Evolutionary conservation across 2,113 vertebrate genomes (phyloP), one percentile per base, ranked within the genome.

Genomic region (Campylomormyrus tamandua): DNA sequence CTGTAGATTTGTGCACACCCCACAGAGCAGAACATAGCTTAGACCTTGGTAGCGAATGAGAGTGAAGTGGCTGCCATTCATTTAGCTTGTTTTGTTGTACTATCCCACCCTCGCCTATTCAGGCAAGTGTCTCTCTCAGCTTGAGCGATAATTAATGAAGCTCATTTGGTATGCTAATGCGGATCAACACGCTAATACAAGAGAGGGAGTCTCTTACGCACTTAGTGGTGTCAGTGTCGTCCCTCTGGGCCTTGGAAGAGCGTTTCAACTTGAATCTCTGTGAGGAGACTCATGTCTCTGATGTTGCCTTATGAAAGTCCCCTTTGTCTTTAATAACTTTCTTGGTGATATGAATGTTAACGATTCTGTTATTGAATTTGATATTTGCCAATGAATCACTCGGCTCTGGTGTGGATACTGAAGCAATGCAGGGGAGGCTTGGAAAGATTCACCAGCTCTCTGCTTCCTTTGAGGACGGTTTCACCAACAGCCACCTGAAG

Each of bases 361-460:
- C 93, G 92, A 92, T 93, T 93, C 91, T 91, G 93, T 94, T 94
- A 95, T 95, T 94, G 93, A 95, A 95, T 95, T 94, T 92, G 94
- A 95, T 95, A 94, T 95, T 94, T 95, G 93, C 92, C 94, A 93
- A 94, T 95, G 95, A 95, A 94, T 94, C 93, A 94, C 90, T 89
- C 86, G 90, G 91, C 87, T 89, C 92, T 80, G n/a, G 42, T 70
- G n/a, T 58, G 74, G 58, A 89, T 56, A 89, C 58, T 27, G 91
- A 91, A 86, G 70, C 45, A 85, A 83, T 87, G 45, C 35, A 87
- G 89, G 88, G 84, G 89, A 89, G 89, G 87, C 66, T 87, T 58
- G n/a, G 24, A 31, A 88, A 95, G 94, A 95, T 94, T 95, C 94
- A 95, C 93, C 48, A 92, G 90, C 91, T 21, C 53, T 39, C 42